Base-by-base conservation (phyloP, 2,113 vertebrate genomes). In the Nycticebus coucang region DNA sequence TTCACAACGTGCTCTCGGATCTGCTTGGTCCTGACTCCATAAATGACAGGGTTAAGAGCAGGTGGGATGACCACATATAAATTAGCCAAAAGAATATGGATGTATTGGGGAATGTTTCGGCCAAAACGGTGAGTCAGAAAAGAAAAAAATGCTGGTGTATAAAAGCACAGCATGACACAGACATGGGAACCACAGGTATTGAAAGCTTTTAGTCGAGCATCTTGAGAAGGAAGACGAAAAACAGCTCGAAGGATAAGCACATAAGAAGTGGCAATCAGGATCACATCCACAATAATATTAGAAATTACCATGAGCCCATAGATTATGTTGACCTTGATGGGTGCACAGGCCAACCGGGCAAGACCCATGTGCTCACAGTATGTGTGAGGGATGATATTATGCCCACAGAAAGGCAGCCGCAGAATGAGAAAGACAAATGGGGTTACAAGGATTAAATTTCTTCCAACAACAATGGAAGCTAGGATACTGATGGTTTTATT, bases 391-490 rank as follows among this genome's bases (percentile, higher is more conserved):
- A 98, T 92, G 62, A 97, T 1, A 30, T 96, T 62, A 75, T 95
- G 66, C 26, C 57, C 66, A 81, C 95, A 96, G 82, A 97, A 98
- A 0, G 95, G 94, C n/a, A 98, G 77, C 21, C 75, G n/a, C 41
- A 95, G 69, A 57, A 97, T 93, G 50, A 98, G 95, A 92, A 98
- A 87, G 41, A 96, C 89, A 35, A 97, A 90, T 1, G 95, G 96
- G 37, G 93, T 97, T 57, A 97, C 93, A 50, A 97, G 90, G 69
- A 98, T 77, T 71, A 97, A 82, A 55, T 96, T 97, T 92, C 97
- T 96, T 18, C 93, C 95, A 72, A 95, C 64, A 37, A 97, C 84
- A 69, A 97, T 59, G 18, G 77, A 88, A 19, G 89, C 35, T 17
- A 97, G 53, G 59, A 96, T 77, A 77, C 35, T 11, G 5, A 96